Conservation (phyloP, 1,140 invertebrate genomes). For the Zaprionus gabonicus region DNA sequence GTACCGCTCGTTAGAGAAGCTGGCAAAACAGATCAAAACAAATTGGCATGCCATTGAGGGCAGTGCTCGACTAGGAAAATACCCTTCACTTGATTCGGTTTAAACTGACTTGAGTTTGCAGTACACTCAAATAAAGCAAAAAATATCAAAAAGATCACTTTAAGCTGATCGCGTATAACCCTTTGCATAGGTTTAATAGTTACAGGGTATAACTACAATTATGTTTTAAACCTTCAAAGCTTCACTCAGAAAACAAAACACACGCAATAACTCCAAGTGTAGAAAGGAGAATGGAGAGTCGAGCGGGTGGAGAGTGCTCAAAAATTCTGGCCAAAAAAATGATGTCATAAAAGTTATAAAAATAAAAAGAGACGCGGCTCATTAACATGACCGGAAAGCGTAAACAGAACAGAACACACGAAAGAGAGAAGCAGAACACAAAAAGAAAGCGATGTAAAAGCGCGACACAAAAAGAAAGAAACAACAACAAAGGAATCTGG, state of each 20-base stretch:
- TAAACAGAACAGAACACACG: slow-evolving; percentile 17
- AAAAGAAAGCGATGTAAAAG: slow-evolving; percentile 37
- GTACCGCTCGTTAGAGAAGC: not conserved
- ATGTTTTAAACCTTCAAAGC: slow-evolving; percentile 19
- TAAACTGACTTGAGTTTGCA: not conserved
- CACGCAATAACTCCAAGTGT: not conserved
- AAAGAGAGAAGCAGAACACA: not conserved
- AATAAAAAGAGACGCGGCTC: slow-evolving; percentile 40
- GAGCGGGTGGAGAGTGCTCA: slow-evolving; percentile 2
- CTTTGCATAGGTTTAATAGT: no score
- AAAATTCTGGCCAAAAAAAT: slow-evolving; percentile 34
- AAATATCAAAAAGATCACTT: not conserved
- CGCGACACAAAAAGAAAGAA: slow-evolving; percentile 15
- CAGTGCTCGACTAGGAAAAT: not conserved
- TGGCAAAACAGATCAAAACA: not conserved
- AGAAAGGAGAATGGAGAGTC: slow-evolving; percentile 3
- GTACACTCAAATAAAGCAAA: not conserved
- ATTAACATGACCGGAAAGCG: slow-evolving; percentile 28
- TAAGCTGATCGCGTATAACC: not conserved
- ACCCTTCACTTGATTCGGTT: not conserved
- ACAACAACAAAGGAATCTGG: not conserved
- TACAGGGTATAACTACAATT: slow-evolving; percentile 16
- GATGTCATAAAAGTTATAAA: slow-evolving; percentile 40
- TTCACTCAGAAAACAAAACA: slow-evolving; percentile 4
- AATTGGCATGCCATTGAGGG: not conserved